Evolutionary conservation across 2,888 invertebrate genomes (phyloP), one percentile per base, ranked within the genome.

Genomic region (Tigriopus californicus): DNA sequence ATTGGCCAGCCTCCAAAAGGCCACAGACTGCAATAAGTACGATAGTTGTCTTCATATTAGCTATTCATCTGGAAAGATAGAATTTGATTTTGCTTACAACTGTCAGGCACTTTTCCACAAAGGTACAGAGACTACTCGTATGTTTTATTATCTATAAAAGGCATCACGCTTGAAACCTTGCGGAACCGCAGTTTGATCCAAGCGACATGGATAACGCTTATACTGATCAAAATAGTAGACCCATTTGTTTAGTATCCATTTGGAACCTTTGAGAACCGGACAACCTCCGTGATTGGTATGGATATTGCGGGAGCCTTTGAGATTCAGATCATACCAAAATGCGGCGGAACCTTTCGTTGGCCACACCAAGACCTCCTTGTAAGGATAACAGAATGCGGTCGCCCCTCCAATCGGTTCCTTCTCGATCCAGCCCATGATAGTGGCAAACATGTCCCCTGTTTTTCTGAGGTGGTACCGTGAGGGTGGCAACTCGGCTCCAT

Each of bases 171-270:
- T 33, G 33, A 33, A 33, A 33, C 33, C 33, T 33, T 33, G 3
- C 4, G 33, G 33, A 3, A 5, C 33, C 8, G 33, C 33, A 33
- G 3, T 33, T 8, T 3, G 33, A 33, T 52, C 41, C 20, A 54
- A 12, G 1, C 18, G 18, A 33, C 54, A 54, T 1, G 54, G 54
- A 54, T 40, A 54, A n/a, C 41, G n/a, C 13, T 40, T 24, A 2
- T 40, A 5, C n/a, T 54, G 33, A 18, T 54, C 54, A 41, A 54
- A 54, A 15, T 33, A 54, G 15, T 40, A 54, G n/a, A 54, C 40
- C 54, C 54, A 54, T 22, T 54, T 54, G 54, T 54, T 54, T 1
- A 54, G n/a, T 40, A 54, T 54, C 54, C 54, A 54, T 22, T 54
- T 54, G 1, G 41, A 18, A 11, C 54, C 54, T 41, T 40, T 40